Base-by-base conservation (phyloP, 2,888 invertebrate genomes). In the Periphyllus acericola region DNA sequence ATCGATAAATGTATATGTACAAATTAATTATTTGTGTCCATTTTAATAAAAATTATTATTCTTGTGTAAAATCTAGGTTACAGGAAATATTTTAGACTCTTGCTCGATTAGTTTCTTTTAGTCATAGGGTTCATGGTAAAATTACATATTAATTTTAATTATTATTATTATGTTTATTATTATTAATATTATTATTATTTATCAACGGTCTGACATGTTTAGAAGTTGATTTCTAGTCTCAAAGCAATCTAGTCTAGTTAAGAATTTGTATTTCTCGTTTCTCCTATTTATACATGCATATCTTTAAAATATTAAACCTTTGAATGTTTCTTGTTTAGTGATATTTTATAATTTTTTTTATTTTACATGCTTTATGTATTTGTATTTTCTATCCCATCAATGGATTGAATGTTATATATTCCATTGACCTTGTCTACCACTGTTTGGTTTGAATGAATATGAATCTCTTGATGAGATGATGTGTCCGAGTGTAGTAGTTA, bases 241-340 rank as follows among this genome's bases (percentile, higher is more conserved):
- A 17, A 81, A 80, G 55, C 80, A 81, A 87, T 87, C 87, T 87
- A 87, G 87, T 87, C 87, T 87, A 87, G 40, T 80, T 86, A 87
- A 80, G 72, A 87, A 60, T 71, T 68, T 79, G 21, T 85, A 85
- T 79, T 79, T 78, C 78, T 79, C 34, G 29, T 72, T 86, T 75
- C 29, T 86, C n/a, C 40, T 79, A 71, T 76, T 3, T 55, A n/a
- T 32, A 40, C 25, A 68, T 60, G 29, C 74, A 74, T 75, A 74
- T 74, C 72, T 83, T 9, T 74, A 81, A 68, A 72, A 66, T 25
- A 46, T 82, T 68, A 21, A 71, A 46, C 8, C 6, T 71, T 82
- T 36, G 32, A 82, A 40, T 29, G n/a, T 72, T 71, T 71, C 32
- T 82, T 32, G 25, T 17, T 21, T 46, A 81, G 71, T 52, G 32